Evolutionary conservation across 2,113 vertebrate species (phyloP).

Genomic region (Ceratotherium simum): DNA sequence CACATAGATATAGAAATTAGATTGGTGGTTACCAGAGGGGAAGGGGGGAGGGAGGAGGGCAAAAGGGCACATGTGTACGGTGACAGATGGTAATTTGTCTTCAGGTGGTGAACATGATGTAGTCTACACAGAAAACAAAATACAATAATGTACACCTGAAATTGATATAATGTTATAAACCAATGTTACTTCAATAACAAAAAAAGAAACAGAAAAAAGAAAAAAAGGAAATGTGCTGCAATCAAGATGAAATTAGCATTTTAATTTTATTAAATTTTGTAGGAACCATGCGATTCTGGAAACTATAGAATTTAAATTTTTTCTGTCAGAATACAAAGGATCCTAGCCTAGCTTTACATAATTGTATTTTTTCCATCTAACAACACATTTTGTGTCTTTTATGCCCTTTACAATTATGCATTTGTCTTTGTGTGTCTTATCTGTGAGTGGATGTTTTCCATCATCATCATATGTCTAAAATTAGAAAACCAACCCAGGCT

Average conservation of each 20-base stretch:
- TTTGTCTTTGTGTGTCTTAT: neutral
- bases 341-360: neutral
- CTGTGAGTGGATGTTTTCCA: neutral
- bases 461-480: neutral
- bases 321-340: neutral
- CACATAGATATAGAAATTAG: no score
- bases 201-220: neutral
- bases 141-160: no score
- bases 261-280: neutral
- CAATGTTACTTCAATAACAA: no score
- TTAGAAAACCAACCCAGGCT: neutral
- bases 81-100: no score
- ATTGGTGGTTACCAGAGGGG: no score
- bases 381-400: neutral
- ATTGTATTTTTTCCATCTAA: neutral
- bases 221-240: neutral
- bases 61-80: no score
- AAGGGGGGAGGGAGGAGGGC: no score
- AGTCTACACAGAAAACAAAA: no score
- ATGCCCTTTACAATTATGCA: neutral
- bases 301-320: neutral
- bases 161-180: no score
- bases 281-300: neutral
- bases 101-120: no score
- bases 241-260: neutral